Evolutionary conservation across 2,888 invertebrate species (phyloP).

Genomic region (Craniophora ligustri): DNA sequence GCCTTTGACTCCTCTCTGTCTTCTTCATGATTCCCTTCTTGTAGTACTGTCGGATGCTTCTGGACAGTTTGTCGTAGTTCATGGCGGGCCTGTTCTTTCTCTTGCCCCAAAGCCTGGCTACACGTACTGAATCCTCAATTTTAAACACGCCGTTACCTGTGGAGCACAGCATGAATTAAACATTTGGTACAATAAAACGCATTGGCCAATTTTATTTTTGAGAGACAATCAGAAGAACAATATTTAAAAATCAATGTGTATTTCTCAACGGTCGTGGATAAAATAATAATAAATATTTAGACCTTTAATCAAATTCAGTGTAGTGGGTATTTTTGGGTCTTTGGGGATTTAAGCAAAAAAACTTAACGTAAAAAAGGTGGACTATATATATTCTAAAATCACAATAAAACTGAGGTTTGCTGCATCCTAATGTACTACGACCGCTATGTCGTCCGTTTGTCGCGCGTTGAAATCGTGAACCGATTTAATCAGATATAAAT

Average conservation of each 20-base stretch:
- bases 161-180: slow-evolving; percentile 75
- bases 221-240: slow-evolving; percentile 44
- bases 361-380: slow-evolving; percentile 2
- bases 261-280: slow-evolving; percentile 5
- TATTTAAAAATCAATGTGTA: slow-evolving; percentile 24
- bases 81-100: slow-evolving; percentile 99
- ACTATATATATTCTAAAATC: slow-evolving; percentile 8
- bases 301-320: background rate
- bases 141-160: slow-evolving; percentile 97
- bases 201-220: slow-evolving; percentile 54
- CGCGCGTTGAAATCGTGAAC: slow-evolving; percentile 35
- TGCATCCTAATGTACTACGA: slow-evolving; percentile 29
- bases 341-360: no score
- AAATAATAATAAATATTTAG: background rate
- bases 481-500: slow-evolving; percentile 40
- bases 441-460: slow-evolving; percentile 28
- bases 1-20: slow-evolving; percentile 98
- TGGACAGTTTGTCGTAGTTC: slow-evolving; percentile 99
- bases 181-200: slow-evolving; percentile 57
- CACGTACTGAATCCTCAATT: slow-evolving; percentile 99
- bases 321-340: no score
- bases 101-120: slow-evolving; percentile 99
- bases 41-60: slow-evolving; percentile 99
- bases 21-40: slow-evolving; percentile 99
- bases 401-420: slow-evolving; percentile 4